Conservation (phyloP, 2,797 vertebrate species). For the Acanthornis magna region DNA sequence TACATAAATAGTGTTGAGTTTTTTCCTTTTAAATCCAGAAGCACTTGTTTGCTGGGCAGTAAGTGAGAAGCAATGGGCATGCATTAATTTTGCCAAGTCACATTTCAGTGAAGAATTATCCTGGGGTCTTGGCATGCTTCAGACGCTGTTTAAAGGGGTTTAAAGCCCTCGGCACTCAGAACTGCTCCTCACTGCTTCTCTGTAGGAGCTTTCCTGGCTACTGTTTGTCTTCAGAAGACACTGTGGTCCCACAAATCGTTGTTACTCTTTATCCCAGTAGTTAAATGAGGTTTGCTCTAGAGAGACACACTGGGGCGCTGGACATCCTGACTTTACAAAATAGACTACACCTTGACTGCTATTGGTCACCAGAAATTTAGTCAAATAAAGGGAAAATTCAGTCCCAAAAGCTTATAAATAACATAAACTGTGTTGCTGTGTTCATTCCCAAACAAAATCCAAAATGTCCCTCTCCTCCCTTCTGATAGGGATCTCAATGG, state of each 20-base stretch:
- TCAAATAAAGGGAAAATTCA: background rate
- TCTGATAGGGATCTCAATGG: background rate
- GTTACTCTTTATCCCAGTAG: background rate
- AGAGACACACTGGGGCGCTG: background rate
- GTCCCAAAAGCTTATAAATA: background rate
- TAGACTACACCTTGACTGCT: background rate
- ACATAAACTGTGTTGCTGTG: background rate
- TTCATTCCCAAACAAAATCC: background rate
- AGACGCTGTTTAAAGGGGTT: background rate
- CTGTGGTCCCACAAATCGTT: background rate
- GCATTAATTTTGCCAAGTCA: background rate
- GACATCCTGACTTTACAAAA: background rate
- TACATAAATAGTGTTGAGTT: rapidly evolving
- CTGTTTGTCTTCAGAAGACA: background rate
- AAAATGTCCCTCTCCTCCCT: background rate
- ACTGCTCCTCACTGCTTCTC: background rate
- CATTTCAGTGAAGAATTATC: background rate
- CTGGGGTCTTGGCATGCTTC: background rate
- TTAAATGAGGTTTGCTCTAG: background rate
- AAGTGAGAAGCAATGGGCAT: background rate
- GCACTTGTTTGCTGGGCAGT: background rate
- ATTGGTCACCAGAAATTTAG: background rate
- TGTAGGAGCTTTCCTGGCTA: background rate
- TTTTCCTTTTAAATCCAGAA: background rate
- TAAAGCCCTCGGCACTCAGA: background rate